phyloP scores from a whole-genome alignment of 2,797 vertebrate genomes.

The Pseudochaenichthys georgianus region DNA sequence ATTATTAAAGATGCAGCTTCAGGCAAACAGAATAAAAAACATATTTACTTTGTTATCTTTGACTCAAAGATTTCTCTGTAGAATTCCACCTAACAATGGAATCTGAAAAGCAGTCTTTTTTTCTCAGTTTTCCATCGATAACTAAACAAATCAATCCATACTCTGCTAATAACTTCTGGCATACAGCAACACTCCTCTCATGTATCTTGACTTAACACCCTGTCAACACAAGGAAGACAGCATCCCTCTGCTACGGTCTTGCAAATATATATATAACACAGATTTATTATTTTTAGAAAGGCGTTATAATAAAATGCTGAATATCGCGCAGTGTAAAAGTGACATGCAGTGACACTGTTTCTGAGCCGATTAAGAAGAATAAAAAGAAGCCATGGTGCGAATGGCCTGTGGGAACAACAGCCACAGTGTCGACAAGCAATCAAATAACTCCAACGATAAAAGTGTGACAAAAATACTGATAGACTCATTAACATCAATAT shows the following conservation, averaged over 20 bases:
- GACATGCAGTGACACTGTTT: constrained; percentile 1
- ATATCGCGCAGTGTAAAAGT: not conserved
- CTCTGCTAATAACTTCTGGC: constrained; percentile 10
- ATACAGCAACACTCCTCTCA: not conserved
- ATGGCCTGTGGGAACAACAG: constrained; percentile 22
- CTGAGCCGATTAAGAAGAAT: constrained; percentile 33
- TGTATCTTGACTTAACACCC: not conserved
- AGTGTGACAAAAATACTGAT: constrained; percentile 52
- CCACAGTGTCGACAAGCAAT: constrained; percentile 42
- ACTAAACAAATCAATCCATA: constrained; percentile 6
- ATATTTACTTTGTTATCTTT: constrained; percentile 1
- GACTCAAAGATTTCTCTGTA: not conserved
- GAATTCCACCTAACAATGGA: not conserved
- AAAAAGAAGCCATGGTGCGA: constrained; percentile 3
- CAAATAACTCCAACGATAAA: constrained; percentile 24
- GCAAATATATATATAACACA: not conserved
- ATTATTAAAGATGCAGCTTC: constrained; percentile 53
- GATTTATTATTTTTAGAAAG: not conserved
- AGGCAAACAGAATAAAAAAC: not conserved
- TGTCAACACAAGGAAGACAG: not conserved
- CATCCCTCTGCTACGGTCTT: not conserved
- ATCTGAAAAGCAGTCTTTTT: not conserved
- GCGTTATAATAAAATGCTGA: not conserved
- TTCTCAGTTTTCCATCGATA: constrained; percentile 3
- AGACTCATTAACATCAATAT: constrained; percentile 48